Conservation (phyloP, 2,113 vertebrate genomes). For the Aspidoscelis tigris region DNA sequence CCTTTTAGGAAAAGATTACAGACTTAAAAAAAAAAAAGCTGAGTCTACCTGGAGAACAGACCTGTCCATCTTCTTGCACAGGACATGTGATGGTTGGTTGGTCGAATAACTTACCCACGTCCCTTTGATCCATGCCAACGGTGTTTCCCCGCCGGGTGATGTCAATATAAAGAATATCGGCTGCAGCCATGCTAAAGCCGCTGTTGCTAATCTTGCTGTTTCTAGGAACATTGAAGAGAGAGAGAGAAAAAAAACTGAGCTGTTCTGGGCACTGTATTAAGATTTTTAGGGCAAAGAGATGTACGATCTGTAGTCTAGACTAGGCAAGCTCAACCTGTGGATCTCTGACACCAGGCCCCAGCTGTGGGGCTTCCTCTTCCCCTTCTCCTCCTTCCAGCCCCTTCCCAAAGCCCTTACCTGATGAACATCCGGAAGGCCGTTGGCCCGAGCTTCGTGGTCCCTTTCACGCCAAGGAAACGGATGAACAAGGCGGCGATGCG, state of each 20-base stretch:
- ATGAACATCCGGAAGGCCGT: conserved; percentile 95
- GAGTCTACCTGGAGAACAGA: too few species aligned
- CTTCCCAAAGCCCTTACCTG: conserved; percentile 75
- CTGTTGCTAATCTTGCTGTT: conserved; percentile 92
- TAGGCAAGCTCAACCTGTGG: background rate
- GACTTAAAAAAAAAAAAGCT: too few species aligned
- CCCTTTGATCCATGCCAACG: conserved; percentile 80
- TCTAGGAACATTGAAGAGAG: conserved; percentile 64
- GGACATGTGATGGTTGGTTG: too few species aligned
- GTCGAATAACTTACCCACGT: conserved; percentile 80
- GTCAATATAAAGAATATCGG: conserved; percentile 97
- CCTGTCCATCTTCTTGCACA: too few species aligned
- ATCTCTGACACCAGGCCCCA: too few species aligned
- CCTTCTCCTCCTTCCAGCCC: background rate
- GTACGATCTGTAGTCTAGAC: background rate
- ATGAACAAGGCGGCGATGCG: conserved; percentile 89
- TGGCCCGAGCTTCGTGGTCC: conserved; percentile 89
- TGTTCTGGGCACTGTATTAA: background rate
- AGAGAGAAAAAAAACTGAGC: background rate
- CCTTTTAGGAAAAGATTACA: too few species aligned
- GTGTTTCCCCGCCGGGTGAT: conserved; percentile 91
- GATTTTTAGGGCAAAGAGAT: background rate
- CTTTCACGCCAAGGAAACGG: conserved; percentile 93
- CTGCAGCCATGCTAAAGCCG: conserved; percentile 91
- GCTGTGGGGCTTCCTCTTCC: background rate